Percentiles rank a stretch among this genome's conserved stretches.
These are phyloP conservation scores for Peucedramus taeniatus DNA, from an alignment of 2,113 vertebrate species.

Conservation along the genomic window DNA sequence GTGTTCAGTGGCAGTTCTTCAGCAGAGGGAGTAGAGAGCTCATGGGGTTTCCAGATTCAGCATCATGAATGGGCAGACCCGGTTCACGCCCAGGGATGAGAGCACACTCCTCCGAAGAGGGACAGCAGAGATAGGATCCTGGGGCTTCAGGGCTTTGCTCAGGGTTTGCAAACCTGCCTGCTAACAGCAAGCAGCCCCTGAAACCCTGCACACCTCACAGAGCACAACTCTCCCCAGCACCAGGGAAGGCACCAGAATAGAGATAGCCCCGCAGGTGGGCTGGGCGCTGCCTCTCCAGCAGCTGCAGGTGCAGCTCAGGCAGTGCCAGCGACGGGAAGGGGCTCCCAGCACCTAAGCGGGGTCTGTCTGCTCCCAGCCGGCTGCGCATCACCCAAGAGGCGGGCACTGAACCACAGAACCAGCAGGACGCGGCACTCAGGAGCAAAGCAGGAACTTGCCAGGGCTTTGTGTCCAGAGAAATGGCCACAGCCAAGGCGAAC, in stretches of 20 bases:
- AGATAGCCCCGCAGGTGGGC: background rate
- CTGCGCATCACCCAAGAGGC: fast-evolving
- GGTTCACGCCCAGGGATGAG: background rate
- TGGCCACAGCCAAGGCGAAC: background rate
- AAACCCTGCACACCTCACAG: background rate
- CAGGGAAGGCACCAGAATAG: background rate
- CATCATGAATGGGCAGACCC: background rate
- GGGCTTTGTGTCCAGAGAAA: background rate
- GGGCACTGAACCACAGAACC: background rate
- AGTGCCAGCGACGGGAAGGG: background rate
- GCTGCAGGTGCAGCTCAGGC: background rate
- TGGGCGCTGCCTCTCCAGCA: background rate
- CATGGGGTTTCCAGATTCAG: background rate
- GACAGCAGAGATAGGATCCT: background rate
- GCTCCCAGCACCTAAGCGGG: background rate
- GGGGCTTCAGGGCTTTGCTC: background rate
- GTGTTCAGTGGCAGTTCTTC: background rate
- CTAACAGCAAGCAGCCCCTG: background rate
- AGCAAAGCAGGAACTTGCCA: background rate
- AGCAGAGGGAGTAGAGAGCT: background rate
- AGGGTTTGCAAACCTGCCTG: background rate
- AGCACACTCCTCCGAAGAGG: background rate
- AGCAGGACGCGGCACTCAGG: fast-evolving
- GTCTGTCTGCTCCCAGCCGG: background rate
- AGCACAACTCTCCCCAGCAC: background rate